Conservation (phyloP, 2,113 vertebrate genomes). For the Edolisoma coerulescens region DNA sequence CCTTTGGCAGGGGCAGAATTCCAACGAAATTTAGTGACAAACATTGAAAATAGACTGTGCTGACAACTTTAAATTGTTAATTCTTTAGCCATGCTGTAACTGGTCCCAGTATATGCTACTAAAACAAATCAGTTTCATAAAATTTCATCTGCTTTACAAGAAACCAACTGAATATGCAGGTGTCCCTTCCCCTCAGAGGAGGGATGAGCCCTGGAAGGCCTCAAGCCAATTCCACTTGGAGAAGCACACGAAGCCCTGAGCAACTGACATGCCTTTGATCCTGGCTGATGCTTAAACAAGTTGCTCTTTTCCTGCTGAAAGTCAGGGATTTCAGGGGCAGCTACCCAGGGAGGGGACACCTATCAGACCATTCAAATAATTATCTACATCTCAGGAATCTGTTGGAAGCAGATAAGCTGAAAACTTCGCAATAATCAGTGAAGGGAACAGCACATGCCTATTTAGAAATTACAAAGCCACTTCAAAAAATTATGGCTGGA, state of each 20-base stretch:
- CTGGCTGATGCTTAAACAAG: not conserved
- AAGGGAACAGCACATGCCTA: not conserved
- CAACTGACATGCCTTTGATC: not conserved
- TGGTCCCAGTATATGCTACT: not conserved
- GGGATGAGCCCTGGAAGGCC: not conserved
- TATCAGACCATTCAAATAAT: not conserved
- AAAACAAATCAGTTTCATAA: not conserved
- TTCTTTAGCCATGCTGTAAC: not conserved
- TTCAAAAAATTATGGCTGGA: not conserved
- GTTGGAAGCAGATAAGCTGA: not conserved
- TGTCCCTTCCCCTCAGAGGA: not conserved
- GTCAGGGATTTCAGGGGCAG: not conserved
- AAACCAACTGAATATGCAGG: rapidly evolving
- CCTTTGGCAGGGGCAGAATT: not conserved
- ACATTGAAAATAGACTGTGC: not conserved
- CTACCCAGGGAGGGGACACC: not conserved
- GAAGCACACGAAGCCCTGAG: rapidly evolving
- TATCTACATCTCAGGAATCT: not conserved
- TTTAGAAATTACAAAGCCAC: not conserved
- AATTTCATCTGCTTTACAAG: not conserved
- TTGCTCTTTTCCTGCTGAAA: not conserved
- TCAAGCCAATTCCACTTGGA: not conserved
- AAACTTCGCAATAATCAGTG: not conserved
- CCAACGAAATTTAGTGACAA: not conserved
- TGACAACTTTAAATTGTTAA: not conserved